Percentiles rank a stretch among this genome's conserved stretches.
phyloP scores from a whole-genome alignment of 1,140 invertebrate species.

The Drosophila sucinea region DNA sequence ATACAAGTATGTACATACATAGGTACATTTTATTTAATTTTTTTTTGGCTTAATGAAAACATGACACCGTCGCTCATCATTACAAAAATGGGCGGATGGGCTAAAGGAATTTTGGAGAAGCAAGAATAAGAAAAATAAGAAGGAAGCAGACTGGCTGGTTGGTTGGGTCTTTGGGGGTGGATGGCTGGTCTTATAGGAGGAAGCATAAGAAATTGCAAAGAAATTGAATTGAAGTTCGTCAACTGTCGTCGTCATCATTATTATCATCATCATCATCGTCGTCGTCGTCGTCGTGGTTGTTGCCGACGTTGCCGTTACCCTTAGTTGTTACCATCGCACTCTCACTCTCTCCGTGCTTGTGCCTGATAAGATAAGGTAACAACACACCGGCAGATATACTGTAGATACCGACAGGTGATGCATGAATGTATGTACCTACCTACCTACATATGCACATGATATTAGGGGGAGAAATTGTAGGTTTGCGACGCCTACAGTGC shows the following conservation, averaged over 20 bases:
- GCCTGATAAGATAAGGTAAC: slow-evolving; percentile 62
- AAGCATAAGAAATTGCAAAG: slow-evolving; percentile 68
- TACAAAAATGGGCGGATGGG: slow-evolving; percentile 22
- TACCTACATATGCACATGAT: neutral
- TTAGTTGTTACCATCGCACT: slow-evolving; percentile 33
- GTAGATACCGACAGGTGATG: slow-evolving; percentile 49
- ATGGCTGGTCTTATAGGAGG: neutral
- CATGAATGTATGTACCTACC: neutral
- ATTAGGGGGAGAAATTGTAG: slow-evolving; percentile 25
- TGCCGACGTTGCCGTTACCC: neutral
- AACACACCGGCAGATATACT: slow-evolving; percentile 52
- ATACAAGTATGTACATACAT: too few relatives aligned
- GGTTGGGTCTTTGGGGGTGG: too few relatives aligned
- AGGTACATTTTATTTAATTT: slow-evolving; percentile 16
- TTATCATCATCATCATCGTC: slow-evolving; percentile 22
- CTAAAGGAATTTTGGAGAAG: neutral
- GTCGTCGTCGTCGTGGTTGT: slow-evolving; percentile 16
- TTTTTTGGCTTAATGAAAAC: slow-evolving; percentile 67
- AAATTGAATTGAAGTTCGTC: slow-evolving; percentile 74
- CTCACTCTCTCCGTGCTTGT: neutral
- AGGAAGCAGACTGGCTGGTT: slow-evolving; percentile 9
- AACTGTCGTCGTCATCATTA: slow-evolving; percentile 18
- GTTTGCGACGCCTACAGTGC: slow-evolving; percentile 32
- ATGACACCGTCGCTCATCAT: slow-evolving; percentile 78
- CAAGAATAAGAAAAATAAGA: slow-evolving; percentile 3